These are phyloP conservation scores for Acanthosoma haemorrhoidale DNA, from an alignment of 2,888 invertebrate genomes.

Conservation along the genomic window DNA sequence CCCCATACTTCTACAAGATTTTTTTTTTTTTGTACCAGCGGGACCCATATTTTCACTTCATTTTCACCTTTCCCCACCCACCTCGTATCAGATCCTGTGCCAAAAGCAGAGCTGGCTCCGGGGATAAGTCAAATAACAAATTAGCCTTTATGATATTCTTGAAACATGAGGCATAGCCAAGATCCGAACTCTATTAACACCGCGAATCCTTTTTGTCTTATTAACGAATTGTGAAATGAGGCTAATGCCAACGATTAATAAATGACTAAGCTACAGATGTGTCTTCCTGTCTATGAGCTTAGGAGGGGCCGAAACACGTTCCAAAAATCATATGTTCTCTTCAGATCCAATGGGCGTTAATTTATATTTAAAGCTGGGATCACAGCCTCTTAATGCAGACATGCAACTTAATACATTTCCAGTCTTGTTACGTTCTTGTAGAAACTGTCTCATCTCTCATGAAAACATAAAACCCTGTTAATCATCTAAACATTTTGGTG, in stretches of 20 bases:
- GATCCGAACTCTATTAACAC: neutral
- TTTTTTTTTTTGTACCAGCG: too few relatives aligned
- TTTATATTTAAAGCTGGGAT: too few relatives aligned
- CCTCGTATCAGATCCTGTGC: constrained; percentile 7
- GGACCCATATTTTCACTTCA: too few relatives aligned
- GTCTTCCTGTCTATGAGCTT: neutral
- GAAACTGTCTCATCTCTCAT: too few relatives aligned
- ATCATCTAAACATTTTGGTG: too few relatives aligned
- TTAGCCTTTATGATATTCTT: constrained; percentile 8
- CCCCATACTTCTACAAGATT: too few relatives aligned
- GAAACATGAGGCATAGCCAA: neutral
- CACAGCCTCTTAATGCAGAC: too few relatives aligned
- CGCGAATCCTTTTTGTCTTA: neutral
- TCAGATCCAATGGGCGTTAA: too few relatives aligned
- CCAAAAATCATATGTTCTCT: constrained; percentile 8
- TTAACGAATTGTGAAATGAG: constrained; percentile 8
- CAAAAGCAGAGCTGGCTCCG: neutral
- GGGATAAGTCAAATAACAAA: neutral
- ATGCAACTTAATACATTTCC: too few relatives aligned
- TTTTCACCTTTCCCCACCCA: too few relatives aligned
- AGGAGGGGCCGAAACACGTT: neutral
- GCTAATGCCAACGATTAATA: neutral
- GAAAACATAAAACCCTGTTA: too few relatives aligned
- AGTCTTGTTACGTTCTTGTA: too few relatives aligned
- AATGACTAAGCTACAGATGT: neutral